Base-by-base conservation (phyloP, 2,888 invertebrate species). In the Eutolmus rufibarbis region DNA sequence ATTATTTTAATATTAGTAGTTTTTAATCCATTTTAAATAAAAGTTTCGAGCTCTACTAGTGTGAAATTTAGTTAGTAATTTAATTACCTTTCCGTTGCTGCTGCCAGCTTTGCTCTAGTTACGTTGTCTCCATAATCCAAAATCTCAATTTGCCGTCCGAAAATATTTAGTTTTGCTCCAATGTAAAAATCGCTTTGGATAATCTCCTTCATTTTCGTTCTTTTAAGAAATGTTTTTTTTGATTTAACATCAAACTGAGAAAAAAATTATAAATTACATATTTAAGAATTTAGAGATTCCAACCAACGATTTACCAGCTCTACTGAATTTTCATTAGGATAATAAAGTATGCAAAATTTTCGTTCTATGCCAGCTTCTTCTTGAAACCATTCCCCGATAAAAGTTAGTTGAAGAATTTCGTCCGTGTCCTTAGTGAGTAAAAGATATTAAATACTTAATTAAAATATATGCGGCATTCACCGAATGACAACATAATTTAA, bases 351-450 rank as follows among this genome's bases (percentile, higher is more conserved):
- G 90, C 95, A 94, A 92, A 97, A 98, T 89, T 95, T 95, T 90
- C 96, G 95, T 31, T 95, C 93, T 19, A 96, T 94, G 66, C 95
- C 95, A 0, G 97, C 95, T 90, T 96, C 95, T 89, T 95, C 95
- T 91, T 98, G 98, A 91, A 95, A 97, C 97, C 97, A 98, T 93
- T 98, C 97, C 2, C 96, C 96, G 88, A 95, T 92, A 92, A 97
- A 97, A 46, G 92, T 91, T 89, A 93, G 91, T 81, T 92, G 90
- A 56, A n/a, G 0, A 1, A 31, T 4, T 3, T 28, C 34, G 19
- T 37, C 51, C 5, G 23, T 8, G 2, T 78, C 57, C 86, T 79
- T 56, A 19, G 19, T 19, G 9, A 19, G 56, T 40, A 40, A 66
- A 12, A 57, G 2, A 28, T n/a, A 56, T 16, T n/a, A 19, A 56